Conservation (phyloP, 2,113 vertebrate genomes). For the Ahaetulla prasina region DNA sequence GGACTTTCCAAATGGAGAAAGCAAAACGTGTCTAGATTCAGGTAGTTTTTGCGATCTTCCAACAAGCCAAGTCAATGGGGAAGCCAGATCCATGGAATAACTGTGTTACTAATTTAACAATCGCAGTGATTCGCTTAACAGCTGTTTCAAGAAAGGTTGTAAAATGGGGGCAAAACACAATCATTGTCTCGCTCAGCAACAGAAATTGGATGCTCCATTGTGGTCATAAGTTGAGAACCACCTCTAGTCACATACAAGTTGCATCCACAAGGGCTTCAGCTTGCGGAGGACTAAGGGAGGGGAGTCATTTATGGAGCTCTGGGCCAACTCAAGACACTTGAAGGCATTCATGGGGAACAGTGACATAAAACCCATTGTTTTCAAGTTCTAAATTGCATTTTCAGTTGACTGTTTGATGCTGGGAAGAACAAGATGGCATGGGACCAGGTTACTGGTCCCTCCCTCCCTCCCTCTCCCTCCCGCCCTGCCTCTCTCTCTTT, state of each 20-base stretch:
- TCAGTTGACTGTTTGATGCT: not conserved
- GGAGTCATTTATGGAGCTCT: no score
- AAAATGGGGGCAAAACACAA: not conserved
- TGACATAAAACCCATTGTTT: not conserved
- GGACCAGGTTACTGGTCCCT: no score
- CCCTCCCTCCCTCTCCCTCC: no score
- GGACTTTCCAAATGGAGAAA: slow-evolving; percentile 3
- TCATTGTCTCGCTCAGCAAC: not conserved
- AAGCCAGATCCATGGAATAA: not conserved
- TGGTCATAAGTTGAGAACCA: no score
- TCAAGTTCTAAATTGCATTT: not conserved
- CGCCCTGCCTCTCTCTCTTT: no score
- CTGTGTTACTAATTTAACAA: not conserved
- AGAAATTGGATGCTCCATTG: not conserved
- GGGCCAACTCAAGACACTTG: not conserved
- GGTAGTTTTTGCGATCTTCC: not conserved
- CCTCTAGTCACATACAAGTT: no score
- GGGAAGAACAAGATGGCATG: not conserved
- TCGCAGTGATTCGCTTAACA: not conserved
- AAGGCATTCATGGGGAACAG: no score
- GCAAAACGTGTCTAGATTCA: not conserved
- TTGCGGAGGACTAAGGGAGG: not conserved
- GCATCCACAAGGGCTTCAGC: no score
- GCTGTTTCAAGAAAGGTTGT: not conserved
- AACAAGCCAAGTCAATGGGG: not conserved